These are phyloP conservation scores for Teleiodes luculella DNA, from an alignment of 2,888 invertebrate species.

Conservation along the genomic window DNA sequence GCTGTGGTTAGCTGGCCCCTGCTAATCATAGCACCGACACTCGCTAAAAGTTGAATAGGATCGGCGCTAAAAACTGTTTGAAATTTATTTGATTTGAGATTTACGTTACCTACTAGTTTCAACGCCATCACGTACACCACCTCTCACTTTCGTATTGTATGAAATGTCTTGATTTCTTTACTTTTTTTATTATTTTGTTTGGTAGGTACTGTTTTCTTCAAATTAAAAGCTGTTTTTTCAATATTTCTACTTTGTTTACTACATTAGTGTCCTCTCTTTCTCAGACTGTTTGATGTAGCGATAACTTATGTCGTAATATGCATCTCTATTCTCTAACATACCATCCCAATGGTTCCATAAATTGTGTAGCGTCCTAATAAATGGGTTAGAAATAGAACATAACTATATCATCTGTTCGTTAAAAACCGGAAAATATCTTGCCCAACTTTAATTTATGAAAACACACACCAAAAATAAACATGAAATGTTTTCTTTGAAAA, in stretches of 20 bases:
- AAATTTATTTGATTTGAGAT: neutral
- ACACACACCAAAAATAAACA: constrained; percentile 21
- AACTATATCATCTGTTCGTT: neutral
- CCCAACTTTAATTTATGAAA: constrained; percentile 7
- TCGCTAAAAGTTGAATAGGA: neutral
- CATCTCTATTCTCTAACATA: too few species aligned
- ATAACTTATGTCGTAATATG: neutral
- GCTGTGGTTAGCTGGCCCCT: constrained; percentile 44
- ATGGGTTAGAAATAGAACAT: neutral
- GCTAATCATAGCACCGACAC: constrained; percentile 48
- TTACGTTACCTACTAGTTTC: too few species aligned
- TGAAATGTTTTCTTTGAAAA: constrained; percentile 36
- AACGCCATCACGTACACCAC: too few species aligned
- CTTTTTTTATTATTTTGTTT: too few species aligned
- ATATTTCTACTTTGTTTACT: too few species aligned
- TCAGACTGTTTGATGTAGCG: too few species aligned
- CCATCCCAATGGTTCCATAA: neutral
- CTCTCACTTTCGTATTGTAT: too few species aligned
- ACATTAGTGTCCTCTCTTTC: too few species aligned
- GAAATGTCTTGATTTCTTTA: too few species aligned
- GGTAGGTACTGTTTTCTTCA: too few species aligned
- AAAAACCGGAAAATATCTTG: constrained; percentile 20
- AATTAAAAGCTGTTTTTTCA: too few species aligned
- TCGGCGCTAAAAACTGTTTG: neutral
- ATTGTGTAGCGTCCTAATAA: neutral